phyloP scores from a whole-genome alignment of 2,797 vertebrate genomes.

The Enteromius viviparus region DNA sequence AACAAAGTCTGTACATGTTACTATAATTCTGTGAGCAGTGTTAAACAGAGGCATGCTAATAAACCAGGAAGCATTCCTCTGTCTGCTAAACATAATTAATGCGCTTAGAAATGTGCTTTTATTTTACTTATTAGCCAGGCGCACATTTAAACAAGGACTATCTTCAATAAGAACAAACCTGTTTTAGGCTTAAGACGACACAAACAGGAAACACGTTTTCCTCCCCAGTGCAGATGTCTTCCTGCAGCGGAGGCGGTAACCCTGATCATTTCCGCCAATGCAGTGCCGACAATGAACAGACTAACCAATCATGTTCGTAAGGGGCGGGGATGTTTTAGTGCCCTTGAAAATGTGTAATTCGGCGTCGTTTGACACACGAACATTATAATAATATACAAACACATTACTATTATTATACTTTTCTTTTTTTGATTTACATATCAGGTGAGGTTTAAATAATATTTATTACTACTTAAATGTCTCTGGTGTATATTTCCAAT shows the following conservation, averaged over 20 bases:
- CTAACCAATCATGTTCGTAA: slow-evolving; percentile 24
- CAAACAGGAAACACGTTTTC: slow-evolving; percentile 16
- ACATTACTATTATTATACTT: too few relatives aligned
- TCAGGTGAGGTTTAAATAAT: too few relatives aligned
- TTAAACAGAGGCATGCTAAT: not conserved
- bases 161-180: not conserved
- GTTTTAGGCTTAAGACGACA: not conserved
- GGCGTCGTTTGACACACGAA: not conserved
- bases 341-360: slow-evolving; percentile 22
- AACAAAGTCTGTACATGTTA: not conserved
- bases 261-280: slow-evolving; percentile 11
- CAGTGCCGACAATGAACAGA: not conserved
- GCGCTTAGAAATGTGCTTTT: not conserved
- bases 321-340: slow-evolving; percentile 2
- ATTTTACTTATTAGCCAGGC: not conserved
- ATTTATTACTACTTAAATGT: too few relatives aligned
- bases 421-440: not conserved
- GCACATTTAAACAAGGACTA: not conserved
- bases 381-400: not conserved
- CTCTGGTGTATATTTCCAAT: too few relatives aligned
- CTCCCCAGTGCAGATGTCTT: slow-evolving; percentile 38
- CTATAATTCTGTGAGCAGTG: not conserved
- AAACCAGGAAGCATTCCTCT: not conserved
- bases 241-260: not conserved
- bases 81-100: not conserved